Conservation (phyloP, 2,113 vertebrate species). For the Daboia siamensis region DNA sequence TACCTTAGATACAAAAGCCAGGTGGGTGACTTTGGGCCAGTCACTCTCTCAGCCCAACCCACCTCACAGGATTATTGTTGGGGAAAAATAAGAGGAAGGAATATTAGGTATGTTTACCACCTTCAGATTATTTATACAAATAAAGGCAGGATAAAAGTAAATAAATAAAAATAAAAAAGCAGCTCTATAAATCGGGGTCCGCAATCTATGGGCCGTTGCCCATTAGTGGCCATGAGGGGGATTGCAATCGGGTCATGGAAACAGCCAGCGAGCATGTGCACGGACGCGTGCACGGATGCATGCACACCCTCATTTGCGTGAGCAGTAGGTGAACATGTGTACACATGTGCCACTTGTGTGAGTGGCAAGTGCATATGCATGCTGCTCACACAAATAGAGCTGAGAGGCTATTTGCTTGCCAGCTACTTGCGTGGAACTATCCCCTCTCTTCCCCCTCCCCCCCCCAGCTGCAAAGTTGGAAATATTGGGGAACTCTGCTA, state of each 20-base stretch:
- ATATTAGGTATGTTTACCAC: neutral
- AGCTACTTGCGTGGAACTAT: neutral
- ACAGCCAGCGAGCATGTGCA: neutral
- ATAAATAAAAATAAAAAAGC: neutral
- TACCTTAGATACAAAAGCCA: neutral
- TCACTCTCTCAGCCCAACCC: neutral
- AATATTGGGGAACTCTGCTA: conserved; percentile 9
- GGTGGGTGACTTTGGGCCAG: neutral
- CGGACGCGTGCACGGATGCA: too few species aligned
- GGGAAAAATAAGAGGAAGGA: neutral
- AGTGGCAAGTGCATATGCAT: fast-evolving
- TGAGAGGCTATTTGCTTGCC: neutral
- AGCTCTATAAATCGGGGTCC: neutral
- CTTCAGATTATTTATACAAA: neutral
- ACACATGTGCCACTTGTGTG: neutral
- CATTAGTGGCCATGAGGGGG: too few species aligned
- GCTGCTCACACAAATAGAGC: neutral
- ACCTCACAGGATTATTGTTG: neutral
- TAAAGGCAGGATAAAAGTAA: neutral
- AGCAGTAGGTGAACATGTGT: neutral
- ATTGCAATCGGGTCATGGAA: neutral
- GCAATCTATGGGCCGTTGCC: neutral
- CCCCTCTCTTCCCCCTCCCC: neutral
- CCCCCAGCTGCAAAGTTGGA: neutral
- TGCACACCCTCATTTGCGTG: neutral